A percentile compares a stretch with the other conserved stretches of the same genome.
Evolutionary conservation across 2,888 invertebrate genomes (phyloP).

Genomic region (Cephalotes varians): DNA sequence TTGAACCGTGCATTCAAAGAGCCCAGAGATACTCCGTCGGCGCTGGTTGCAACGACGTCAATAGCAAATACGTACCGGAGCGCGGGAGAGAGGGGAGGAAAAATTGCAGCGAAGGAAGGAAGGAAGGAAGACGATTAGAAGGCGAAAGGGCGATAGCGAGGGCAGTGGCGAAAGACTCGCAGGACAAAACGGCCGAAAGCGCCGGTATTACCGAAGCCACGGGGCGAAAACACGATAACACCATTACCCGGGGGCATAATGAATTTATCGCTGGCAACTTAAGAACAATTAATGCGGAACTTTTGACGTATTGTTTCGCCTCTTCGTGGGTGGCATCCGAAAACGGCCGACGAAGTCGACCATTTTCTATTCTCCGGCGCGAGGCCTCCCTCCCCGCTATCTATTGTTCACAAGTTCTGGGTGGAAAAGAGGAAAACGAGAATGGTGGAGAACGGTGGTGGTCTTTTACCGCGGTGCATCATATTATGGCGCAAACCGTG

Average conservation of each 20-base stretch:
- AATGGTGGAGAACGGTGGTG: not conserved
- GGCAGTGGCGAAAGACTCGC: constrained; percentile 9
- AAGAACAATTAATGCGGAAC: constrained; percentile 78
- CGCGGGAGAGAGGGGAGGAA: constrained; percentile 43
- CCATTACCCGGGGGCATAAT: constrained; percentile 76
- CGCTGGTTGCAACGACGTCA: constrained; percentile 60
- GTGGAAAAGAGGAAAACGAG: constrained; percentile 22
- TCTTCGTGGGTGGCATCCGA: constrained; percentile 67
- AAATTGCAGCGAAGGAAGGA: constrained; percentile 57
- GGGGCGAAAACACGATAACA: constrained; percentile 77
- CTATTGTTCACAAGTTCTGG: constrained; percentile 61
- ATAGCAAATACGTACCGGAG: constrained; percentile 56
- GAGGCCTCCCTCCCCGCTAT: constrained; percentile 7
- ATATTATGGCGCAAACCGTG: constrained; percentile 41
- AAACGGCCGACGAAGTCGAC: constrained; percentile 60
- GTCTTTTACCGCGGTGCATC: constrained; percentile 55
- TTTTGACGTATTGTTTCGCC: constrained; percentile 76
- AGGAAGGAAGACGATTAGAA: not conserved
- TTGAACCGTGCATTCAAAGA: constrained; percentile 70
- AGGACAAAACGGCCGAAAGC: constrained; percentile 53
- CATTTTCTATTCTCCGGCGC: constrained; percentile 54
- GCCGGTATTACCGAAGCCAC: constrained; percentile 59
- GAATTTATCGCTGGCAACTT: constrained; percentile 79
- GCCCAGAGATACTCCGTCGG: constrained; percentile 54
- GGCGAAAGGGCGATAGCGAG: constrained; percentile 1